These are phyloP conservation scores for Sipha flava DNA, from an alignment of 1,140 invertebrate species.

Conservation along the genomic window DNA sequence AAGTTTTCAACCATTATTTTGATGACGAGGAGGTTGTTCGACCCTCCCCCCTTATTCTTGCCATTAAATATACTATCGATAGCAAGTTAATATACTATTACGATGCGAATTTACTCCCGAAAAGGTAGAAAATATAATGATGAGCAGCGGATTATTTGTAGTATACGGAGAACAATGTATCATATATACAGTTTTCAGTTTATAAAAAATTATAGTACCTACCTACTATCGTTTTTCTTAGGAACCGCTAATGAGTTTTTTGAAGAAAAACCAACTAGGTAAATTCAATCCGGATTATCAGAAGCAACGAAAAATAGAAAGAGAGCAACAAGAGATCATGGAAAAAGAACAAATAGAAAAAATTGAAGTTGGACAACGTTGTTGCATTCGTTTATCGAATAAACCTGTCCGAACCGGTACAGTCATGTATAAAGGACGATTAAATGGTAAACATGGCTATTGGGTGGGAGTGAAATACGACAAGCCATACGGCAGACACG, in stretches of 20 bases:
- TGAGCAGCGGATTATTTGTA: no score
- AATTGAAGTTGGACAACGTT: slow-evolving; percentile 60
- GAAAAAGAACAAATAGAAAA: slow-evolving; percentile 54
- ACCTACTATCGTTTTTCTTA: neutral
- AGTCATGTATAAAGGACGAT: slow-evolving; percentile 66
- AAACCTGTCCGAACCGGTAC: slow-evolving; percentile 65
- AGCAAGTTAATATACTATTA: no score
- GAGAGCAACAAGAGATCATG: slow-evolving; percentile 60
- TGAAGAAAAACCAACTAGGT: slow-evolving; percentile 79
- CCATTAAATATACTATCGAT: no score
- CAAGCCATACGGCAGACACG: slow-evolving; percentile 90
- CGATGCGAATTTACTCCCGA: no score
- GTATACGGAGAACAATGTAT: no score
- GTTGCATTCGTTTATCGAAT: slow-evolving; percentile 68
- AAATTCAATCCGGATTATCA: slow-evolving; percentile 83
- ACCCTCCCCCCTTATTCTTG: no score
- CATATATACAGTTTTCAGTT: no score
- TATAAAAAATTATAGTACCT: no score
- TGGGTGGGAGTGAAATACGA: slow-evolving; percentile 94
- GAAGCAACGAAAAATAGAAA: slow-evolving; percentile 53
- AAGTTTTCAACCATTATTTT: no score
- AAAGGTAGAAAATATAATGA: no score
- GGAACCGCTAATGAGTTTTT: slow-evolving; percentile 72
- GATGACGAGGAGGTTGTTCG: no score
- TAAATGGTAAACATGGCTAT: slow-evolving; percentile 72